Evolutionary conservation across 2,888 invertebrate genomes (phyloP).

Genomic region (Drosophila maculinotata): DNA sequence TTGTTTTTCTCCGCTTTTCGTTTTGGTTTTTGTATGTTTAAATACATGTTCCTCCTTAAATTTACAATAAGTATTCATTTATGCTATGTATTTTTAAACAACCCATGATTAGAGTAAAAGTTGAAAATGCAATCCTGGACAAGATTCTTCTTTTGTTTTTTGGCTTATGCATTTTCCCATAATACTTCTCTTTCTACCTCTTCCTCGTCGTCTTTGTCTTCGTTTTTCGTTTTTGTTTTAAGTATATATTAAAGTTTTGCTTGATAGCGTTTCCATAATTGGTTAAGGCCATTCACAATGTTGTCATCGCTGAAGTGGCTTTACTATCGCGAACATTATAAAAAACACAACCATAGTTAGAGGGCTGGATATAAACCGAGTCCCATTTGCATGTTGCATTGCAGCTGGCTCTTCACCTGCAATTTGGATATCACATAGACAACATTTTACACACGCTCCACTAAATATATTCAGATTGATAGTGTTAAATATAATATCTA

Average conservation of each 20-base stretch:
- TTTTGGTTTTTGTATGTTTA: constrained; percentile 24
- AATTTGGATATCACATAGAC: constrained; percentile 1
- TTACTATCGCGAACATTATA: constrained; percentile 69
- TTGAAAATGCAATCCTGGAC: constrained; percentile 82
- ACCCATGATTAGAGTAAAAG: constrained; percentile 82
- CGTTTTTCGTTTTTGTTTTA: constrained; percentile 20
- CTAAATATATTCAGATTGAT: too few relatives aligned
- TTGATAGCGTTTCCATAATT: constrained; percentile 22
- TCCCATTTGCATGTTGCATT: constrained; percentile 84
- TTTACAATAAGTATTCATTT: constrained; percentile 62
- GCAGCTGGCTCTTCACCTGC: constrained; percentile 85
- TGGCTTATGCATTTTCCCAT: constrained; percentile 61
- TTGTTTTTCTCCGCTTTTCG: constrained; percentile 30
- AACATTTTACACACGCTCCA: background rate
- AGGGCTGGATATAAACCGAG: constrained; percentile 62
- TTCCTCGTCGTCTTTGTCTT: background rate
- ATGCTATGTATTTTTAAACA: constrained; percentile 78
- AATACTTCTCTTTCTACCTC: constrained; percentile 19
- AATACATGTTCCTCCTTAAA: constrained; percentile 55
- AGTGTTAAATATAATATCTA: too few relatives aligned
- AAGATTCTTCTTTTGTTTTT: constrained; percentile 63
- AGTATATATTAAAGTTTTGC: constrained; percentile 35
- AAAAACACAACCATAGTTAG: constrained; percentile 81
- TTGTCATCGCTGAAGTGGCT: constrained; percentile 77
- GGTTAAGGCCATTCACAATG: constrained; percentile 36